These are phyloP conservation scores for Gouania willdenowi DNA, from an alignment of 2,797 vertebrate genomes.

Conservation along the genomic window DNA sequence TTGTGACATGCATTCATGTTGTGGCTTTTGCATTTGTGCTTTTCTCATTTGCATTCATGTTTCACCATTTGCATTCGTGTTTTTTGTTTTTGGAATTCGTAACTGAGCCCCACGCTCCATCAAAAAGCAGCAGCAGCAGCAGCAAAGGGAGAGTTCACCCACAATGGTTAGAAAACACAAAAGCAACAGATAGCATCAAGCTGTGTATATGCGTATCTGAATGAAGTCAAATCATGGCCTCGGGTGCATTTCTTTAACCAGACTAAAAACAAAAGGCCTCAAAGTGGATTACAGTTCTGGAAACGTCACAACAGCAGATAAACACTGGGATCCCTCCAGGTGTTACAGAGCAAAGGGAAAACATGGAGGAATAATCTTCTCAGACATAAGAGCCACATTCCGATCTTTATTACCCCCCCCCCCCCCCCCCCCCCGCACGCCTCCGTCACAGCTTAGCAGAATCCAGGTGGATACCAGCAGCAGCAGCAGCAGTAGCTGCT, in stretches of 20 bases:
- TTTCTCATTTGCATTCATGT: too few relatives aligned
- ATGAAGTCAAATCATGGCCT: conserved; percentile 6
- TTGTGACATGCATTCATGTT: too few relatives aligned
- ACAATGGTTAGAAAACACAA: conserved; percentile 15
- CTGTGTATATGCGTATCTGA: not conserved
- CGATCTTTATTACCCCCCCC: conserved; percentile 68
- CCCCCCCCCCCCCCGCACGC: conserved; percentile 18
- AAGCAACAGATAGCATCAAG: conserved; percentile 17
- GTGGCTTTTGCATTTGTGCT: too few relatives aligned
- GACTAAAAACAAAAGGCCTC: conserved; percentile 13
- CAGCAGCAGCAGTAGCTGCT: too few relatives aligned
- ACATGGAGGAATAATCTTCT: conserved; percentile 57
- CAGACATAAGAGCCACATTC: conserved; percentile 58
- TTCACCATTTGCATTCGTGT: conserved; percentile 12
- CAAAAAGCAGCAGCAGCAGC: conserved; percentile 5
- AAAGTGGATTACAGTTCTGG: conserved; percentile 35
- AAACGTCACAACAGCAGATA: conserved; percentile 30
- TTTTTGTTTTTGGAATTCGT: too few relatives aligned
- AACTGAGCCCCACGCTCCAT: conserved; percentile 39
- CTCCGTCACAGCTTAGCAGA: conserved; percentile 21
- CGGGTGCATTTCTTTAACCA: conserved; percentile 19
- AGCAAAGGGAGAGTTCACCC: conserved; percentile 27
- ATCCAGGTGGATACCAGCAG: conserved; percentile 65
- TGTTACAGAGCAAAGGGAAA: conserved; percentile 48
- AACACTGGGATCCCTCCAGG: conserved; percentile 53